These are phyloP conservation scores for Cydia strobilella DNA, from an alignment of 1,140 invertebrate species.

Conservation along the genomic window DNA sequence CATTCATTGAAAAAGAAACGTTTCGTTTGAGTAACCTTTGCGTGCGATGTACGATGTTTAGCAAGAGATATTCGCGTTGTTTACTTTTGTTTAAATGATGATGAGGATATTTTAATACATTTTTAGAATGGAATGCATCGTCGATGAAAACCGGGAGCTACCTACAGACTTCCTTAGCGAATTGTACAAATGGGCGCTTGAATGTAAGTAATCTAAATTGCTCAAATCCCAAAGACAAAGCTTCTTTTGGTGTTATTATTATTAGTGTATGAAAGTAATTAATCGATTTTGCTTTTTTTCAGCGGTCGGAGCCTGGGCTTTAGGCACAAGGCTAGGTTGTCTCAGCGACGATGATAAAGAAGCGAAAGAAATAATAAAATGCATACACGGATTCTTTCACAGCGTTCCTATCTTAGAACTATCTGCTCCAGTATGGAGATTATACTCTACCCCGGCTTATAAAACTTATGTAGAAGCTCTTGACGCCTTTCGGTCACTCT, in stretches of 20 bases:
- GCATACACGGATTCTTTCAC: constrained; percentile 90
- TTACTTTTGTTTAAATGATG: constrained; percentile 17
- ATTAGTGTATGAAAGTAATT: not conserved
- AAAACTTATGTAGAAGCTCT: constrained; percentile 86
- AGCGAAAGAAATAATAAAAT: constrained; percentile 87
- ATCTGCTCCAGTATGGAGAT: constrained; percentile 89
- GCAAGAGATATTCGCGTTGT: constrained; percentile 31
- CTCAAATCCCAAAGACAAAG: not conserved
- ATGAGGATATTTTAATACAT: not conserved
- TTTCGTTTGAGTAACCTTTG: constrained; percentile 51
- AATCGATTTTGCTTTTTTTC: constrained; percentile 47
- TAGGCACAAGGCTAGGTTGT: constrained; percentile 90
- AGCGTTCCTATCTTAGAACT: constrained; percentile 89
- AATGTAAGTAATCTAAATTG: constrained; percentile 85
- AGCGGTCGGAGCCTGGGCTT: constrained; percentile 90
- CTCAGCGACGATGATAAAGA: constrained; percentile 83
- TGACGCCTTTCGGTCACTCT: constrained; percentile 82
- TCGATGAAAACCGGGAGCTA: constrained; percentile 84
- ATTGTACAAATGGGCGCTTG: constrained; percentile 93
- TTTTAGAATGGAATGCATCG: constrained; percentile 85
- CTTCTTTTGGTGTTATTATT: not conserved
- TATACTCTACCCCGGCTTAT: constrained; percentile 88
- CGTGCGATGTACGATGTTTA: constrained; percentile 36
- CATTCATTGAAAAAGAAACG: constrained; percentile 65
- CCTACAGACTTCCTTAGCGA: constrained; percentile 89